Conservation (phyloP, 2,797 vertebrate species). For the Sebastes taczanowskii region DNA sequence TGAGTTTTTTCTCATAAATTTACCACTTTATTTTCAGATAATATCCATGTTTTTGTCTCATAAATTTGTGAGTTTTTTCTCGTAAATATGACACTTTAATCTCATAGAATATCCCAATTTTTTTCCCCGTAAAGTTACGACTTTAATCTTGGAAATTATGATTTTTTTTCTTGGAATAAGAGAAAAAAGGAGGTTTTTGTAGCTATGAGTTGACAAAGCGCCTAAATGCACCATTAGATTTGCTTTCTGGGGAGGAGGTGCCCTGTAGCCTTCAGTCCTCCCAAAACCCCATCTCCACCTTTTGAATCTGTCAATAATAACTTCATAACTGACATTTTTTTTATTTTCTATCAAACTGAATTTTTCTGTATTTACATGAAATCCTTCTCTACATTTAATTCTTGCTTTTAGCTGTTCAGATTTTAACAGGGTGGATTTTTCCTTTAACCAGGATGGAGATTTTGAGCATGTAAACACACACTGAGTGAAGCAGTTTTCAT, state of each 20-base stretch:
- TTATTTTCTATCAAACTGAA: neutral
- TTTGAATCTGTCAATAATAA: neutral
- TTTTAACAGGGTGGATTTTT: constrained; percentile 13
- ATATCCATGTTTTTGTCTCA: no score
- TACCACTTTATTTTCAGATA: no score
- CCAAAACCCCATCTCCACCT: neutral
- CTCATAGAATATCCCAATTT: no score
- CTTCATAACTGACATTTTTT: neutral
- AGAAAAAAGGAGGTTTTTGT: neutral
- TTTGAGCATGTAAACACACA: constrained; percentile 20
- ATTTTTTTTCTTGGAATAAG: no score
- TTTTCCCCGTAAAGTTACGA: no score
- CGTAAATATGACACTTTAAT: no score
- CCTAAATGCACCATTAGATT: constrained; percentile 2
- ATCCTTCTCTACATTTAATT: neutral
- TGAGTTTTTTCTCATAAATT: no score
- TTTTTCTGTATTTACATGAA: neutral
- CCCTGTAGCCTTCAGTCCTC: neutral
- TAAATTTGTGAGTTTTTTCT: no score
- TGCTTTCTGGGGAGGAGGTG: neutral
- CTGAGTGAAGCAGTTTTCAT: neutral
- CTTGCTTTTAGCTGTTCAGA: neutral
- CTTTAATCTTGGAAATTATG: no score
- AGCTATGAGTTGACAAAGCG: neutral
- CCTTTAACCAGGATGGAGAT: neutral